These are phyloP conservation scores for Bursaphelenchus mucronatus DNA, from an alignment of 1,140 invertebrate genomes.

Conservation along the genomic window DNA sequence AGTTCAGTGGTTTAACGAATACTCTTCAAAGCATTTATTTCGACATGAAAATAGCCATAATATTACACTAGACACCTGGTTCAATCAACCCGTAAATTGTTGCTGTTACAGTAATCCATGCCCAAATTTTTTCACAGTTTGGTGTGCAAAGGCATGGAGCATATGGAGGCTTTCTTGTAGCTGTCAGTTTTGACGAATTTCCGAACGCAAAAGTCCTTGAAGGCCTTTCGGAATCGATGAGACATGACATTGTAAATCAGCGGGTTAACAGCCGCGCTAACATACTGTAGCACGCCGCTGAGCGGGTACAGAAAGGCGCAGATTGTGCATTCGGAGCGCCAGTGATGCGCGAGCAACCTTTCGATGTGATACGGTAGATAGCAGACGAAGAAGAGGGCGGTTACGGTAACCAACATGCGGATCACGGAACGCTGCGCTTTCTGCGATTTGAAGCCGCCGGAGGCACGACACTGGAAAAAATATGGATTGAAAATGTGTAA, in stretches of 20 bases:
- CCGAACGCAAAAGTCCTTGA: slow-evolving; percentile 13
- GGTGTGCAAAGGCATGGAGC: too few species aligned
- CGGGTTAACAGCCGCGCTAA: slow-evolving; percentile 55
- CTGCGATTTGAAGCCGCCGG: slow-evolving; percentile 28
- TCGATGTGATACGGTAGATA: slow-evolving; percentile 58
- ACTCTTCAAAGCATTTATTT: too few species aligned
- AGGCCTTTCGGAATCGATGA: slow-evolving; percentile 50
- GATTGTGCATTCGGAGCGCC: slow-evolving; percentile 35
- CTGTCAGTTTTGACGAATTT: too few species aligned
- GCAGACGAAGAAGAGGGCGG: slow-evolving; percentile 55
- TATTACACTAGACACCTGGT: too few species aligned
- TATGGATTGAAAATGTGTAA: too few species aligned
- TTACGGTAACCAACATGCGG: slow-evolving; percentile 54
- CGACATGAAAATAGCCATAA: too few species aligned
- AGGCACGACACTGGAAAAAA: slow-evolving; percentile 17
- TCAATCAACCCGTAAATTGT: too few species aligned
- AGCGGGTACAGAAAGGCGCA: slow-evolving; percentile 55
- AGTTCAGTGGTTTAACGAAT: too few species aligned
- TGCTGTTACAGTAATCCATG: too few species aligned
- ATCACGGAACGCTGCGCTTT: slow-evolving; percentile 54
- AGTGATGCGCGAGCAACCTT: slow-evolving; percentile 51
- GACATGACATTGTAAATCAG: slow-evolving; percentile 60
- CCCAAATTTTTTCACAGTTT: too few species aligned
- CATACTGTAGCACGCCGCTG: slow-evolving; percentile 54
- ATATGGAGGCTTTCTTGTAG: too few species aligned